A percentile compares a stretch with the other conserved stretches of the same genome.
These are phyloP conservation scores for Pagrus major DNA, from an alignment of 2,113 vertebrate species.

Conservation along the genomic window DNA sequence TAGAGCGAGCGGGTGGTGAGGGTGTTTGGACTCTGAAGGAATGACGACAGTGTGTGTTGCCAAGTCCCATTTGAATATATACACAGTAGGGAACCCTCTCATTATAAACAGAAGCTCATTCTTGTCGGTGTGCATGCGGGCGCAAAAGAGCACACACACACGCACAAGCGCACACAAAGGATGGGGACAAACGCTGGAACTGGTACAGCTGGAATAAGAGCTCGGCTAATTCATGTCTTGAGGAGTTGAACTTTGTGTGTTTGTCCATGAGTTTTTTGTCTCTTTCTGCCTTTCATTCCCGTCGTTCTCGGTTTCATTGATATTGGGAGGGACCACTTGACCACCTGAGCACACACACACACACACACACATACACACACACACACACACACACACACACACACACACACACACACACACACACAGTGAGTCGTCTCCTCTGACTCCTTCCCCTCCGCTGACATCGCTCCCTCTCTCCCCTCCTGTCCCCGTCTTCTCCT, in stretches of 20 bases:
- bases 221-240: conserved; percentile 48
- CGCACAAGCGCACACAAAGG: conserved; percentile 24
- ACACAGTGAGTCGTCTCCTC: conserved; percentile 46
- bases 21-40: conserved; percentile 76
- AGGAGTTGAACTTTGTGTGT: conserved; percentile 40
- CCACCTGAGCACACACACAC: conserved; percentile 76
- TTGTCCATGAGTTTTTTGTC: conserved; percentile 66
- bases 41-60: conserved; percentile 66
- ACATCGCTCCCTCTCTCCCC: conserved; percentile 66
- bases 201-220: conserved; percentile 53
- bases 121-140: conserved; percentile 28
- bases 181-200: conserved; percentile 55
- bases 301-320: conserved; percentile 59
- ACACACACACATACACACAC: conserved; percentile 30
- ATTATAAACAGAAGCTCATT: conserved; percentile 76
- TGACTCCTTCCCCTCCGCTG: conserved; percentile 68
- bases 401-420: conserved; percentile 27
- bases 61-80: conserved; percentile 77
- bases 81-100: conserved; percentile 75
- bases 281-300: conserved; percentile 59
- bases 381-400: conserved; percentile 35
- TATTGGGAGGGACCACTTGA: conserved; percentile 69
- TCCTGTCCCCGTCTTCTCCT: conserved; percentile 79
- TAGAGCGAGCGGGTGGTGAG: conserved; percentile 59
- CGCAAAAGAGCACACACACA: conserved; percentile 29